phyloP scores from a whole-genome alignment of 53 echinoderm and acorn worm genomes.

The Astropecten irregularis region DNA sequence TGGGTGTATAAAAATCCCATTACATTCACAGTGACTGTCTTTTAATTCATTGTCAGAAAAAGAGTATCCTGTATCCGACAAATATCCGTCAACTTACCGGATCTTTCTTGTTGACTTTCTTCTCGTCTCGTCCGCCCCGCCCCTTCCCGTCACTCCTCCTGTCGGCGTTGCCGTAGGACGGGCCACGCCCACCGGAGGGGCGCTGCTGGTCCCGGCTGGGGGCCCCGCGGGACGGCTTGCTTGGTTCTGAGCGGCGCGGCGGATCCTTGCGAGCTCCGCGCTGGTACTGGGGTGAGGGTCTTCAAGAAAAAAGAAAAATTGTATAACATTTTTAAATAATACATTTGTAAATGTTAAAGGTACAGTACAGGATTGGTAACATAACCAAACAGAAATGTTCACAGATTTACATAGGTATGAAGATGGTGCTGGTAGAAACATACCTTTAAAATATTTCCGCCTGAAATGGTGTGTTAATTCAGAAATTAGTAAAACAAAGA shows the following conservation, averaged over 20 bases:
- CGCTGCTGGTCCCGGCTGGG: slow-evolving; percentile 48
- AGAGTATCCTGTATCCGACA: no score
- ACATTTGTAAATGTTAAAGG: not conserved
- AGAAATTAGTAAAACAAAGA: no score
- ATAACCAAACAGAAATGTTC: no score
- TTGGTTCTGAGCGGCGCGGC: slow-evolving; percentile 83
- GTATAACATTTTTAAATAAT: not conserved
- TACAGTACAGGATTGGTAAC: no score
- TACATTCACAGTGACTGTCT: no score
- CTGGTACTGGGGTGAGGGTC: slow-evolving; percentile 87
- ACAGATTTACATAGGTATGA: no score
- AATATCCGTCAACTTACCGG: slow-evolving; percentile 18
- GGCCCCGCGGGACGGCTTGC: slow-evolving; percentile 68
- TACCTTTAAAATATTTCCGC: no score
- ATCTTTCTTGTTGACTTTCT: slow-evolving; percentile 69
- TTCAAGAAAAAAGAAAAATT: slow-evolving; percentile 3
- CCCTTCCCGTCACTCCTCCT: slow-evolving; percentile 60
- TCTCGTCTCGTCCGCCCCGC: slow-evolving; percentile 69
- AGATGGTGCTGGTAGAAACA: no score
- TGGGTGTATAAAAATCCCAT: no score
- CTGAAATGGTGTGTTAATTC: no score
- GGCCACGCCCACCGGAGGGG: slow-evolving; percentile 67
- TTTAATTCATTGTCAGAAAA: no score
- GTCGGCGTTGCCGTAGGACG: slow-evolving; percentile 61
- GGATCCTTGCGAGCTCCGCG: slow-evolving; percentile 89